Evolutionary conservation across 1,140 invertebrate genomes (phyloP).

Genomic region (Leptonema lineaticorne): DNA sequence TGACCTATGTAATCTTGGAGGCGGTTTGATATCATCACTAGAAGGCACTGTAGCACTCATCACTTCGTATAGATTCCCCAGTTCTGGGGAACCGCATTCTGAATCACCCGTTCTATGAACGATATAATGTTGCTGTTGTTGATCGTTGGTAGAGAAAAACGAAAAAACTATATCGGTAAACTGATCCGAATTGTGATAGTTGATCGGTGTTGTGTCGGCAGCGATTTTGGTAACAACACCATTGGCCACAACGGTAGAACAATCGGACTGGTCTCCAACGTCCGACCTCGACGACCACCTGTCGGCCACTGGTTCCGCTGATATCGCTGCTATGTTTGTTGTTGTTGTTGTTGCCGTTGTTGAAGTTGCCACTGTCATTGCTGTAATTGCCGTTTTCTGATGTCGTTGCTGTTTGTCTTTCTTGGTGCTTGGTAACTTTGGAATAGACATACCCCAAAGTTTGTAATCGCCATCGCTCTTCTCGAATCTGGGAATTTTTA

Average conservation of each 20-base stretch:
- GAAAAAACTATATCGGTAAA: constrained; percentile 40
- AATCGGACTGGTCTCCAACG: background rate
- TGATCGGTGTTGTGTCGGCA: background rate
- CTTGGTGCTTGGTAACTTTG: constrained; percentile 34
- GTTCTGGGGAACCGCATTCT: constrained; percentile 27
- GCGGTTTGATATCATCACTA: background rate
- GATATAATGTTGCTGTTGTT: constrained; percentile 32
- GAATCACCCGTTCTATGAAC: constrained; percentile 5
- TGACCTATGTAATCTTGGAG: constrained; percentile 30
- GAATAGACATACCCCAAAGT: constrained; percentile 37
- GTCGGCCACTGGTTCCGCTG: background rate
- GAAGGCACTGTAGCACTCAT: constrained; percentile 28
- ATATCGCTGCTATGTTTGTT: background rate
- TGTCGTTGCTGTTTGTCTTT: constrained; percentile 18
- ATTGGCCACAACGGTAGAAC: too few relatives aligned
- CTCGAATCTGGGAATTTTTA: constrained; percentile 34
- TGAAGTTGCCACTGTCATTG: background rate
- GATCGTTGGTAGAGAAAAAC: constrained; percentile 38
- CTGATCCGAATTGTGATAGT: constrained; percentile 33
- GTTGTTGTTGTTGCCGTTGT: background rate
- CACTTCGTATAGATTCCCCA: constrained; percentile 38
- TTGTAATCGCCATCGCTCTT: constrained; percentile 40
- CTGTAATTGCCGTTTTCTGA: background rate
- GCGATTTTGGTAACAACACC: background rate
- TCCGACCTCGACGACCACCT: background rate